Conservation (phyloP, 2,888 invertebrate species). For the Scrobipalpa atriplicella region DNA sequence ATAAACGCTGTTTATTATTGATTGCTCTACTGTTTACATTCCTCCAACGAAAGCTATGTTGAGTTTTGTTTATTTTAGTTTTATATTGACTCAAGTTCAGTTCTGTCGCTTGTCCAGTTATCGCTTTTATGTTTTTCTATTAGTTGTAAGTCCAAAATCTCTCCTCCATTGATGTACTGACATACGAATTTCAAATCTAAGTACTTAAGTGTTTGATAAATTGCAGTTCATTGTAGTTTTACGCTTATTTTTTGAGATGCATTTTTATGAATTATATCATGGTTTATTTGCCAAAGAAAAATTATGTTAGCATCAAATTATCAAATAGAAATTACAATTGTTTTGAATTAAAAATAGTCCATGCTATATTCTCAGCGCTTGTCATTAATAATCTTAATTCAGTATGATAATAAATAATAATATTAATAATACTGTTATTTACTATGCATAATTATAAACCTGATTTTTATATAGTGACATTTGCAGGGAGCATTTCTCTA, state of each 20-base stretch:
- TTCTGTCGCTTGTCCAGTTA: conserved; percentile 69
- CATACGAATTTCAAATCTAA: conserved; percentile 71
- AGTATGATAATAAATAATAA: conserved; percentile 50
- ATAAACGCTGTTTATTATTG: conserved; percentile 68
- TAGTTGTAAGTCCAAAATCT: conserved; percentile 69
- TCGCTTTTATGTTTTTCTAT: conserved; percentile 62
- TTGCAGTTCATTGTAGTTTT: conserved; percentile 62
- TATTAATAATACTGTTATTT: conserved; percentile 69
- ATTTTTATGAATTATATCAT: conserved; percentile 66
- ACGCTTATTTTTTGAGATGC: conserved; percentile 77
- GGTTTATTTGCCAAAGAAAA: conserved; percentile 78
- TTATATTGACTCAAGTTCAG: conserved; percentile 65
- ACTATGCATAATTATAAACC: conserved; percentile 74
- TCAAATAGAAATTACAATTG: conserved; percentile 56
- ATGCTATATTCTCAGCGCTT: conserved; percentile 60
- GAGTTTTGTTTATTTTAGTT: conserved; percentile 78
- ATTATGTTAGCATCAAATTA: conserved; percentile 61
- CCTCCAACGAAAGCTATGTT: conserved; percentile 78
- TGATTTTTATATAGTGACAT: conserved; percentile 62
- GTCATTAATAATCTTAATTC: conserved; percentile 65
- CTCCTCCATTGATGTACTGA: conserved; percentile 66
- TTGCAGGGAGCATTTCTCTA: conserved; percentile 71
- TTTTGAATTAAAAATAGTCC: conserved; percentile 45
- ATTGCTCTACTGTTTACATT: conserved; percentile 80
- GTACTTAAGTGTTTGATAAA: conserved; percentile 71